phyloP scores from a whole-genome alignment of 2,797 vertebrate genomes.

The Rhinoraja longicauda region DNA sequence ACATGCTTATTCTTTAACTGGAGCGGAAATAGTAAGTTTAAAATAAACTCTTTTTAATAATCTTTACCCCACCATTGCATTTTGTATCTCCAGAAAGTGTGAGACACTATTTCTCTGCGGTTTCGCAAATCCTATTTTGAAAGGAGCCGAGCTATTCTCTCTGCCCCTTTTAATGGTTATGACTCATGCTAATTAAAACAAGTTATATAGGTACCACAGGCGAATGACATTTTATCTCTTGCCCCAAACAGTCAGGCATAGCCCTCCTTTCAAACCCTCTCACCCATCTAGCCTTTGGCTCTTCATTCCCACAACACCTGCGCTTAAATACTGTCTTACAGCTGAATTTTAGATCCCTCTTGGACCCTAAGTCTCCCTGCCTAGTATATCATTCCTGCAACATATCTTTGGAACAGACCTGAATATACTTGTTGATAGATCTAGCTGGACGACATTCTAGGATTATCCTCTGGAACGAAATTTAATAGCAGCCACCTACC shows the following conservation, averaged over 20 bases:
- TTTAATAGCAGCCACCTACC: background rate
- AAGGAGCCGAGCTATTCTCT: background rate
- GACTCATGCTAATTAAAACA: background rate
- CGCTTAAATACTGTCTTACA: background rate
- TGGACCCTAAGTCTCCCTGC: background rate
- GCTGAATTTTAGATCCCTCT: background rate
- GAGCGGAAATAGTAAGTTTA: constrained; percentile 61
- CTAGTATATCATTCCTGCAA: background rate
- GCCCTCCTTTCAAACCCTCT: background rate
- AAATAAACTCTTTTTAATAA: constrained; percentile 29
- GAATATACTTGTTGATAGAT: background rate
- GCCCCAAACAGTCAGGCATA: too few species aligned
- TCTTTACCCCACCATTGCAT: background rate
- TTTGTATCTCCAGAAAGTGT: background rate
- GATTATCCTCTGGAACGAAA: background rate
- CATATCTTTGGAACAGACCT: background rate
- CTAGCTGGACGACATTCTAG: background rate
- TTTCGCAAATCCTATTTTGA: background rate
- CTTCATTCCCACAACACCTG: background rate
- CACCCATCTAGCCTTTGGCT: background rate
- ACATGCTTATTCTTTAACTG: constrained; percentile 65
- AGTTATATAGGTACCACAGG: background rate
- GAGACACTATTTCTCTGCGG: background rate
- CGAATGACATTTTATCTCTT: background rate
- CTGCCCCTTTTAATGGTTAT: background rate